A percentile compares a stretch with the other conserved stretches of the same genome.
Evolutionary conservation across 2,113 vertebrate species (phyloP).

Genomic region (Rhinopomastus cyanomelas): DNA sequence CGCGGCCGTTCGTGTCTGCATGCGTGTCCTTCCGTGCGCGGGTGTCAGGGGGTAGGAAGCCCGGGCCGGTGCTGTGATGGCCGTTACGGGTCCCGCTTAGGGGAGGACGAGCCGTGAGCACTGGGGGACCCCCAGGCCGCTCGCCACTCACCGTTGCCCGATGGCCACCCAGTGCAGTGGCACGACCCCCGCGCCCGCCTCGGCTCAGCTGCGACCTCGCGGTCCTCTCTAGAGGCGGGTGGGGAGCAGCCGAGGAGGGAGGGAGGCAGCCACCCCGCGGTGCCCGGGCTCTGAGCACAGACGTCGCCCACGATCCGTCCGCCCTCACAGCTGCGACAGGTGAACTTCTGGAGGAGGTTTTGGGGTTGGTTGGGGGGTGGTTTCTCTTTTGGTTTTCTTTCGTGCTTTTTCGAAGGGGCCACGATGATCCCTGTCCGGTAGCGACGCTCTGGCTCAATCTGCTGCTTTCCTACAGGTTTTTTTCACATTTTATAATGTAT

Average conservation of each 20-base stretch:
- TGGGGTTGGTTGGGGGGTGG: not conserved
- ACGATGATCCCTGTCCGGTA: conserved; percentile 79
- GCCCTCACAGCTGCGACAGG: conserved; percentile 73
- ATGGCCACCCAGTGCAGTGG: conserved; percentile 61
- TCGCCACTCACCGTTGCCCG: conserved; percentile 58
- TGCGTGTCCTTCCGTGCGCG: too few species aligned
- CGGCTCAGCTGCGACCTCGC: too few species aligned
- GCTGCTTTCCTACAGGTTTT: conserved; percentile 81
- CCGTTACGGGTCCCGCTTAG: conserved; percentile 65
- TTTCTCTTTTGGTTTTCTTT: conserved; percentile 30
- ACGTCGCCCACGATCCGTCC: conserved; percentile 69
- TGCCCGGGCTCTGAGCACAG: too few species aligned
- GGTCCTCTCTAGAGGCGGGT: conserved; percentile 56
- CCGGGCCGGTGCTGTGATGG: too few species aligned
- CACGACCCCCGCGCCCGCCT: too few species aligned
- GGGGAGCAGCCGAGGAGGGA: too few species aligned
- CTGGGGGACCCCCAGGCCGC: conserved; percentile 21
- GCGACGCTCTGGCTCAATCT: conserved; percentile 78
- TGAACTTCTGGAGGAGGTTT: conserved; percentile 61
- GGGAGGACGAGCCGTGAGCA: conserved; percentile 73
- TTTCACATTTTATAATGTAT: conserved; percentile 83
- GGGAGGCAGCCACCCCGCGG: too few species aligned
- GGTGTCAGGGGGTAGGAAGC: too few species aligned
- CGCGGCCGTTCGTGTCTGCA: too few species aligned
- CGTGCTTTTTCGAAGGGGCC: conserved; percentile 71